Percentiles rank a stretch among this genome's conserved stretches.
phyloP scores from a whole-genome alignment of 2,113 vertebrate species.

The Furnarius figulus region DNA sequence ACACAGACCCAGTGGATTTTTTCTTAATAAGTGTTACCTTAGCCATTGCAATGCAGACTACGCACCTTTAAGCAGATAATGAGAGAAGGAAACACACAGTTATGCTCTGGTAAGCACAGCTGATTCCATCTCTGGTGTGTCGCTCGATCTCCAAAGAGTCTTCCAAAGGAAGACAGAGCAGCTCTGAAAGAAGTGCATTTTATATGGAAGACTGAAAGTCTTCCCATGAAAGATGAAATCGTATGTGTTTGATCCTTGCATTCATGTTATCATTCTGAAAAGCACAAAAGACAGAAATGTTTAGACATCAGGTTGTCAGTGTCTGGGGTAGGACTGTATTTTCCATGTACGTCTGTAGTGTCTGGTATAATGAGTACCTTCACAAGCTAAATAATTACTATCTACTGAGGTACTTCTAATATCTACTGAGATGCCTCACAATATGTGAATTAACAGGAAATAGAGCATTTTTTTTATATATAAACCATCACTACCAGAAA shows the following conservation, averaged over 20 bases:
- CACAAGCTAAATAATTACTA: background rate
- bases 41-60: background rate
- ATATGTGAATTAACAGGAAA: background rate
- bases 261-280: background rate
- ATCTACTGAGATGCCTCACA: background rate
- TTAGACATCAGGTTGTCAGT: background rate
- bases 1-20: background rate
- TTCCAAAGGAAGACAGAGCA: background rate
- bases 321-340: background rate
- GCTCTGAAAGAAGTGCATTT: background rate
- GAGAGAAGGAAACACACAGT: background rate
- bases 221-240: background rate
- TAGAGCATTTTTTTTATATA: background rate
- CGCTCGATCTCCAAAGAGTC: background rate
- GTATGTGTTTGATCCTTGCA: background rate
- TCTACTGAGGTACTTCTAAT: background rate
- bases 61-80: background rate
- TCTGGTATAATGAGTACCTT: background rate
- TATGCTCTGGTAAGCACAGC: background rate
- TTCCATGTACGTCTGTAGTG: background rate
- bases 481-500: background rate
- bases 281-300: background rate
- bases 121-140: background rate
- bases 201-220: background rate
- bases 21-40: background rate